phyloP scores from a whole-genome alignment of 2,797 vertebrate genomes.

The Gobio occitaniae region DNA sequence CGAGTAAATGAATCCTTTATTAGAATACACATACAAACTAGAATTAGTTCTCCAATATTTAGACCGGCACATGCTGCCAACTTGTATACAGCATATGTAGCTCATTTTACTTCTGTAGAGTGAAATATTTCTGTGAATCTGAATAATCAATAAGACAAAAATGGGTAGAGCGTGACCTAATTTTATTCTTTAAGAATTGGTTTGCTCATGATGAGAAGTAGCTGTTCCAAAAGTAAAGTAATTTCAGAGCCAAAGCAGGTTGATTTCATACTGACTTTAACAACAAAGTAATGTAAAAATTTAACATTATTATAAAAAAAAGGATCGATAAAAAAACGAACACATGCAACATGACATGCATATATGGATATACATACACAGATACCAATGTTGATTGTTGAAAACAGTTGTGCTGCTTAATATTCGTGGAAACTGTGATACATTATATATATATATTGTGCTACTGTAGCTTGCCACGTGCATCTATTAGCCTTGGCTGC shows the following conservation, averaged over 20 bases:
- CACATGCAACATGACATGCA: too few species aligned
- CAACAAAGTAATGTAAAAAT: not conserved
- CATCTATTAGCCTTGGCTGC: too few species aligned
- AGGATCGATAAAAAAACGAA: not conserved
- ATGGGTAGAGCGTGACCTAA: not conserved
- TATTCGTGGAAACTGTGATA: too few species aligned
- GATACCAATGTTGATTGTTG: too few species aligned
- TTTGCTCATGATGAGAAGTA: not conserved
- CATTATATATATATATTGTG: too few species aligned
- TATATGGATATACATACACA: too few species aligned
- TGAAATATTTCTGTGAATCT: not conserved
- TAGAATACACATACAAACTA: not conserved
- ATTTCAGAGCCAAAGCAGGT: not conserved
- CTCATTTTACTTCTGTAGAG: not conserved
- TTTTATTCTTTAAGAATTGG: not conserved
- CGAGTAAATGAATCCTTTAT: not conserved
- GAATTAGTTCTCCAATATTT: not conserved
- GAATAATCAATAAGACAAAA: not conserved
- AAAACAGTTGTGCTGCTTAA: too few species aligned
- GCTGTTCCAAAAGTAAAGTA: not conserved
- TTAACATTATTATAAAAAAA: not conserved
- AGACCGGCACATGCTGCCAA: not conserved
- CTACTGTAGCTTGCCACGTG: too few species aligned
- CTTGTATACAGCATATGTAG: not conserved
- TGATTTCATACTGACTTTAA: not conserved